These are phyloP conservation scores for Dufourea novaeangliae DNA, from an alignment of 1,140 invertebrate genomes.

Conservation along the genomic window DNA sequence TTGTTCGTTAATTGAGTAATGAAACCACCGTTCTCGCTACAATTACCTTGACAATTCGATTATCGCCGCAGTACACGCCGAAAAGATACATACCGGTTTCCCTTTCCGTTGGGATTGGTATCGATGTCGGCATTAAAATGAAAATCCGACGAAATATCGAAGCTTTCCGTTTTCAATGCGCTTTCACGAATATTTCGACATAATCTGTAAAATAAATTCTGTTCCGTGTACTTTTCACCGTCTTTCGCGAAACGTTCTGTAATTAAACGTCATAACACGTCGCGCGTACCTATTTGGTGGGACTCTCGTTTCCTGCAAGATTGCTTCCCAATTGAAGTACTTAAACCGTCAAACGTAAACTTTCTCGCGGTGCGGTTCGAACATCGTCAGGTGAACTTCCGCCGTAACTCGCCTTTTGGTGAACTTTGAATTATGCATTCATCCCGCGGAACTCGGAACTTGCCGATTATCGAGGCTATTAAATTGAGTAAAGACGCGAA, in stretches of 20 bases:
- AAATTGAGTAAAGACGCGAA: not conserved
- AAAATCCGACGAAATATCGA: too few relatives aligned
- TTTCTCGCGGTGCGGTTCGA: not conserved
- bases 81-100: not conserved
- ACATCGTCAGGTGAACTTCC: slow-evolving; percentile 4
- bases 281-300: not conserved
- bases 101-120: not conserved
- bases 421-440: slow-evolving; percentile 14
- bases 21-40: slow-evolving; percentile 39
- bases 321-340: not conserved
- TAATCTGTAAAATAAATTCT: too few relatives aligned
- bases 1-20: slow-evolving; percentile 60
- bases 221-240: too few relatives aligned
- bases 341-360: not conserved
- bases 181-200: too few relatives aligned
- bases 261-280: not conserved
- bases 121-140: not conserved
- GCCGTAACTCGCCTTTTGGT: not conserved
- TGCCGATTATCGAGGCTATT: not conserved
- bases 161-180: too few relatives aligned
- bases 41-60: slow-evolving; percentile 40
- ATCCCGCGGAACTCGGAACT: not conserved
- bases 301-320: not conserved
- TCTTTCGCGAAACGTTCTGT: not conserved
- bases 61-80: slow-evolving; percentile 6